These are phyloP conservation scores for Strongylocentrotus purpuratus DNA, from an alignment of 35 echinoderm and acorn worm species.

Conservation along the genomic window DNA sequence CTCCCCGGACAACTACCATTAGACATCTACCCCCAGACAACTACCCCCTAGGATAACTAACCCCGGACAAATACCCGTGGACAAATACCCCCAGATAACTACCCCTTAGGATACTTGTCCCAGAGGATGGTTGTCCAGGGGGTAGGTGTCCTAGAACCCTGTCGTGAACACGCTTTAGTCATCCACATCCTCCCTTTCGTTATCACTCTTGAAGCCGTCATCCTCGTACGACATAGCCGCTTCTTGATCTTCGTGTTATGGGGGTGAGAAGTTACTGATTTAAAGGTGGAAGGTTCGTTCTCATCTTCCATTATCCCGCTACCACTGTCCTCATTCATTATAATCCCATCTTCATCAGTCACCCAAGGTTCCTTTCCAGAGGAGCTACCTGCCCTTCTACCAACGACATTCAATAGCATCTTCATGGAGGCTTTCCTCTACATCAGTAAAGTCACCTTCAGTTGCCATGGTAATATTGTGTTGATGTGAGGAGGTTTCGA, in stretches of 20 bases:
- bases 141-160: no score
- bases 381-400: neutral
- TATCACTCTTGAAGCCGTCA: neutral
- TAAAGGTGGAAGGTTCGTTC: neutral
- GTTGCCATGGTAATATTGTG: neutral
- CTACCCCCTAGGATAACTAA: no score
- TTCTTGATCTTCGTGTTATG: neutral
- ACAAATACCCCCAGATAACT: no score
- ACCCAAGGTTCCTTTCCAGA: neutral
- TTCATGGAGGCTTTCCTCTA: neutral
- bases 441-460: neutral
- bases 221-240: neutral
- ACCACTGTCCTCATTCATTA: neutral
- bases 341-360: neutral
- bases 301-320: neutral
- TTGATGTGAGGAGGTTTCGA: neutral
- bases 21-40: no score
- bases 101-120: no score
- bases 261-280: neutral
- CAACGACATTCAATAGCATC: neutral
- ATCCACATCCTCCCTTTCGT: neutral
- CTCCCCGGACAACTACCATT: no score
- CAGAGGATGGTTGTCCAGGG: no score
- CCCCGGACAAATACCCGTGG: no score
- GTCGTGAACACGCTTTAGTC: no score